phyloP scores from a whole-genome alignment of 2,113 vertebrate species.

The Trachemys scripta region DNA sequence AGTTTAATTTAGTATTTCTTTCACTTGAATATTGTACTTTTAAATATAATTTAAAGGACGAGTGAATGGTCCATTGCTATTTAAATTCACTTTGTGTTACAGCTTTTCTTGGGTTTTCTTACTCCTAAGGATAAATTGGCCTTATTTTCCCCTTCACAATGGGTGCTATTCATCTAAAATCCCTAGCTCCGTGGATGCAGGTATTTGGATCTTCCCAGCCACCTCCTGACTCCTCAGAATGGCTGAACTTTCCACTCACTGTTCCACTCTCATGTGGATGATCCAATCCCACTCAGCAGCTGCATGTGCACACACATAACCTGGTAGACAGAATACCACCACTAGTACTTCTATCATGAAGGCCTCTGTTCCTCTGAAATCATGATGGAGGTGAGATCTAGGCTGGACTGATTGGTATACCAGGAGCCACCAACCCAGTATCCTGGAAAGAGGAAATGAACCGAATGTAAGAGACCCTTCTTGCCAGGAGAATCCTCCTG shows the following conservation, averaged over 20 bases:
- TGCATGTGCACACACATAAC: not conserved
- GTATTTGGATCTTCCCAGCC: not conserved
- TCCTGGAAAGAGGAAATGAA: not conserved
- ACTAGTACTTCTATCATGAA: not conserved
- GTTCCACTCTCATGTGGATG: not conserved
- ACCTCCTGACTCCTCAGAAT: slow-evolving; percentile 13
- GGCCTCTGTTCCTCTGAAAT: not conserved
- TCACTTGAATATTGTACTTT: slow-evolving; percentile 59
- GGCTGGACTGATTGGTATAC: not conserved
- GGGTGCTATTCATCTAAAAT: slow-evolving; percentile 67
- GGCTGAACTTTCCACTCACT: not conserved
- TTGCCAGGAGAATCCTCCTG: not conserved
- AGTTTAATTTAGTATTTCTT: slow-evolving; percentile 41
- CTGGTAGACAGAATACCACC: not conserved
- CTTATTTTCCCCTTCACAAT: slow-evolving; percentile 66
- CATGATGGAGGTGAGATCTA: not conserved
- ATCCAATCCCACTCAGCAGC: not conserved
- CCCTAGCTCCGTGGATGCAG: slow-evolving; percentile 5
- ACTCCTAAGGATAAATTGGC: slow-evolving; percentile 55
- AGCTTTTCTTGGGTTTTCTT: slow-evolving; percentile 60
- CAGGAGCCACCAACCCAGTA: not conserved
- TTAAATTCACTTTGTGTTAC: slow-evolving; percentile 44
- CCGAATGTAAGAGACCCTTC: not conserved
- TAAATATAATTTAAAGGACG: slow-evolving; percentile 7
- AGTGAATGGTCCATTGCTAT: slow-evolving; percentile 36